Base-by-base conservation (phyloP, 2,888 invertebrate genomes). In the Cheilosia variabilis region DNA sequence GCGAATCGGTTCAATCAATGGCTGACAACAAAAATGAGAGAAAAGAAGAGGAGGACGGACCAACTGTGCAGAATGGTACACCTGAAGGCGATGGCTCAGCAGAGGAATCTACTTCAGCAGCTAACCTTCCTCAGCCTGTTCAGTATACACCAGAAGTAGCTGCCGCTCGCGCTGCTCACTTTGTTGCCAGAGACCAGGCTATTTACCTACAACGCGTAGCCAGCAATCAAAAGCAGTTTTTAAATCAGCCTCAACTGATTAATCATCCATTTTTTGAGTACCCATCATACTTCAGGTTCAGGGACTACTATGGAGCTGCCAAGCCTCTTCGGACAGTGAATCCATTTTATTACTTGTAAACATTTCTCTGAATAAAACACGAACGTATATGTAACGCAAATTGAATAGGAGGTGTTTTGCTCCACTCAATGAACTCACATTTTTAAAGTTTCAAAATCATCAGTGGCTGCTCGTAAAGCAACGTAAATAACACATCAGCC, bases 101-200 rank as follows among this genome's bases (percentile, higher is more conserved):
- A 15, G 24, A 17, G 2, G 62, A 50, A 19, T 13, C 37, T 13
- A 17, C 2, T 4, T 4, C 34, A 0, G 10, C 45, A 10, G 15
- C 31, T 37, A 10, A 19, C 17, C 60, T 80, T 43, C 84, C 84
- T 7, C 57, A 84, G 19, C 75, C 84, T 1, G 84, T 84, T 41
- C 34, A 55, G 22, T 84, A 87, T 15, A 87, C 87, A 27, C 81
- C 84, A 10, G 72, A 87, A 63, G 87, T 86, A 43, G 77, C 72
- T 22, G 86, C 84, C 2, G 88, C 88, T 43, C 82, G 87, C 27
- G 76, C 69, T 52, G 87, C 75, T 9, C 87, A 88, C 52, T 82
- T 88, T 24, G 76, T 79, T 41, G 87, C 87, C 15, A 75, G 79
- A n/a, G 79, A 84, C 15, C 73, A 80, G 22, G 84, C 79, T 9